Evolutionary conservation across 2,797 vertebrate species (phyloP), one percentile per base, ranked within the genome.

Genomic region (Ceyx erithaca): DNA sequence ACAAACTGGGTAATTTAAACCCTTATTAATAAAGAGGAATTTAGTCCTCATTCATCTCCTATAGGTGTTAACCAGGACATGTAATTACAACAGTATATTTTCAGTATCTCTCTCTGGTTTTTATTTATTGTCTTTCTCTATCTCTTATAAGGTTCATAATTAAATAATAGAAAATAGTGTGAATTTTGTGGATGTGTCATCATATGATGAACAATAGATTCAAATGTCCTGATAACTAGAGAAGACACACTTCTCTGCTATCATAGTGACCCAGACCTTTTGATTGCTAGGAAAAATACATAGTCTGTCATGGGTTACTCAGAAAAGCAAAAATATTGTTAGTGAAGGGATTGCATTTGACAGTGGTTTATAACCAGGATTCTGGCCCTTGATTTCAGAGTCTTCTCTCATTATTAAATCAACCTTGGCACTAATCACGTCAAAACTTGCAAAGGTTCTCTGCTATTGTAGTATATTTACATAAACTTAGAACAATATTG

Each of bases 11-110:
- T 91, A 89, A 96, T 90, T 95, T 86, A 59, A 89, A 87, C 37
- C 92, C 45, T 87, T 96, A 96, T 86, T 97, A 95, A 95, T 77
- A 92, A 43, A 91, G 46, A 90, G 30, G 21, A 91, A 93, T 97
- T 93, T 62, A 90, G 18, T 41, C 35, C 64, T 82, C 16, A 85
- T 91, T 85, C n/a, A 12, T 90, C 37, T 95, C 64, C 58, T 96
- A 81, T 41, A 89, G 73, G 52, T 70, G 92, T 91, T 91, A 76
- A 87, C 26, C 33, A 83, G 45, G 73, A 83, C 19, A 71, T 83
- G 22, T 85, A 96, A 89, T 92, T 96, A 75, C 21, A 92, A 72
- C 9, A 46, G 12, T n/a, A 71, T 23, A 87, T 94, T 95, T 96
- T 83, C 52, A 85, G 17, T 76, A 4, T 15, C 12, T 66, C 5